Evolutionary conservation across 1,140 invertebrate genomes (phyloP).

Genomic region (Venturia canescens): DNA sequence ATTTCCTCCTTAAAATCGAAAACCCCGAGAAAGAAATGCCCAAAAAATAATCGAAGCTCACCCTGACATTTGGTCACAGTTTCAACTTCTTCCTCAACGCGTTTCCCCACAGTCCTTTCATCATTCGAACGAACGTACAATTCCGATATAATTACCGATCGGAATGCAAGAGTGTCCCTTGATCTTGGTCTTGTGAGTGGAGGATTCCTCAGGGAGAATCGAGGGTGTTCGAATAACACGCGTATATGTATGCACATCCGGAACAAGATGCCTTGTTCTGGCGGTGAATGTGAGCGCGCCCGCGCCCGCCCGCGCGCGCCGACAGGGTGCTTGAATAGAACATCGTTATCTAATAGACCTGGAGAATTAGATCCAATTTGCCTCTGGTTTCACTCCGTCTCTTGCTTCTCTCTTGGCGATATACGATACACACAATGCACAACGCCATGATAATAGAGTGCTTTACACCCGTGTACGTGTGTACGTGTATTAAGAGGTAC

Average conservation of each 20-base stretch:
- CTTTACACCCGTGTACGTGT: neutral
- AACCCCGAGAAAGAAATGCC: too few species aligned
- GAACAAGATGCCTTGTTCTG: slow-evolving; percentile 33
- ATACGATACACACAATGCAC: slow-evolving; percentile 34
- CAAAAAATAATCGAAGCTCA: too few species aligned
- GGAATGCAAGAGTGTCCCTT: neutral
- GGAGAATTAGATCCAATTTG: slow-evolving; percentile 46
- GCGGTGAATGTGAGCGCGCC: slow-evolving; percentile 27
- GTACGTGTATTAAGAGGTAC: neutral
- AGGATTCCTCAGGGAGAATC: neutral
- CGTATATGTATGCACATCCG: slow-evolving; percentile 19
- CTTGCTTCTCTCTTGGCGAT: slow-evolving; percentile 15
- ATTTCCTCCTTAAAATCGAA: too few species aligned
- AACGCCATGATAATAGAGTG: slow-evolving; percentile 12
- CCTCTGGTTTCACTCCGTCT: slow-evolving; percentile 30
- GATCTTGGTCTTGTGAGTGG: neutral
- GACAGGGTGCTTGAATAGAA: slow-evolving; percentile 35
- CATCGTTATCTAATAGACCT: slow-evolving; percentile 47
- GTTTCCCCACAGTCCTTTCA: too few species aligned
- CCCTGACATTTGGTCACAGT: too few species aligned
- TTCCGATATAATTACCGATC: too few species aligned
- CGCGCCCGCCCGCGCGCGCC: too few species aligned
- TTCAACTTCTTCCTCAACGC: too few species aligned
- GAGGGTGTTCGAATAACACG: neutral
- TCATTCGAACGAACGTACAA: too few species aligned